These are phyloP conservation scores for Petaurus breviceps DNA, from an alignment of 2,113 vertebrate genomes.

Conservation along the genomic window DNA sequence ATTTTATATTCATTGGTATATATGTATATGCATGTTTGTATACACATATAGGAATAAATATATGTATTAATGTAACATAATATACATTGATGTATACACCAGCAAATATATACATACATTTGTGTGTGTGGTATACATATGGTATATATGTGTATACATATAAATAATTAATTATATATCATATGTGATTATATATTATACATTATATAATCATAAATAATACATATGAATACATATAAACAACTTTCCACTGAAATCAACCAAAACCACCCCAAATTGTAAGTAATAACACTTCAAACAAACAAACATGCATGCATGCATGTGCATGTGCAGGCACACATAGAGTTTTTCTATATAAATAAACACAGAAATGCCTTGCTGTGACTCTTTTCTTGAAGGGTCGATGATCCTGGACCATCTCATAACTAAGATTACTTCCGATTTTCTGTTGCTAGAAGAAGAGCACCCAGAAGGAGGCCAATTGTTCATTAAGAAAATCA, in stretches of 20 bases:
- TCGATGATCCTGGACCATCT: no score
- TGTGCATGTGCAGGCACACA: neutral
- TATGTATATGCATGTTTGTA: neutral
- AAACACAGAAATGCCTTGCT: neutral
- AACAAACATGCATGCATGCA: no score
- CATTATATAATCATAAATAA: no score
- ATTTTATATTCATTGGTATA: no score
- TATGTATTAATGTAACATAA: neutral
- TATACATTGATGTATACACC: neutral
- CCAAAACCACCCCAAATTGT: neutral
- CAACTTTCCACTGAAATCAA: neutral
- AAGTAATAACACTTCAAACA: neutral
- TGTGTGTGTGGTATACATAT: neutral
- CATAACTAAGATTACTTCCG: no score
- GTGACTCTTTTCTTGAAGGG: neutral
- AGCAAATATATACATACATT: neutral
- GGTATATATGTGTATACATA: no score
- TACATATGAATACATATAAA: no score
- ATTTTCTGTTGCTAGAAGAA: no score
- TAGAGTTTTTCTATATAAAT: neutral
- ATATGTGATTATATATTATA: no score
- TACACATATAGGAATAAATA: neutral
- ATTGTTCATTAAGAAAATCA: no score
- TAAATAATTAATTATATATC: no score
- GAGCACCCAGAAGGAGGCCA: no score